Base-by-base conservation (phyloP, 2,113 vertebrate genomes). In the Ophiodon elongatus region DNA sequence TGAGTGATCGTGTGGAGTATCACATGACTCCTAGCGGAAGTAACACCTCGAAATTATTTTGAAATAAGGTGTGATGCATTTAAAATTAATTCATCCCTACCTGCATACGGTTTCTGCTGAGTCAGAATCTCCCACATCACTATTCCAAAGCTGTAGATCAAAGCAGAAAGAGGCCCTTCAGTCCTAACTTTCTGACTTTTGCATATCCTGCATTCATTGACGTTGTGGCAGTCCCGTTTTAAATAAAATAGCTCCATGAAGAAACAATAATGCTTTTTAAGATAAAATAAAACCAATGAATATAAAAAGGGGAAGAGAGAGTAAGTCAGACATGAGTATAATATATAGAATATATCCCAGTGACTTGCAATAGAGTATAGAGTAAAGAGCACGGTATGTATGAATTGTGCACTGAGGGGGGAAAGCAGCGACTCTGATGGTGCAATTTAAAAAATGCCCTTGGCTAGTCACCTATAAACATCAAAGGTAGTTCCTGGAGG, bases 111-210 rank as follows among this genome's bases (percentile, higher is more conserved):
- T 68, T 97, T 97, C 92, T 96, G 96, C 93, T 98, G 96, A 35
- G 96, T 95, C 19, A 99, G 94, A 23, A 97, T 95, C 93, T 97
- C 97, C 97, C 97, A 98, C 67, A 96, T 92, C 84, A 98, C 91
- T 59, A 98, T 96, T n/a, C 94, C 93, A 31, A 97, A 97, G 93
- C 97, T 98, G 92, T 29, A 81, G 68, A 85, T 67, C 41, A 80
- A 82, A 92, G 54, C 68, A 87, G 21, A 82, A 6, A 73, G 43
- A 81, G 19, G 59, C 37, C 70, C 31, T 45, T 83, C 25, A 82
- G 54, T 43, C n/a, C 23, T 45, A 29, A 29, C 62, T 37, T 37
- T 69, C 39, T 52, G 23, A 76, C 17, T 74, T 31, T 63, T 47
- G 29, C 52, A 81, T 31, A n/a, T 56, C 43, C 17, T 45, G 57